Base-by-base conservation (phyloP, 2,888 invertebrate genomes). In the Leptothorax acervorum region DNA sequence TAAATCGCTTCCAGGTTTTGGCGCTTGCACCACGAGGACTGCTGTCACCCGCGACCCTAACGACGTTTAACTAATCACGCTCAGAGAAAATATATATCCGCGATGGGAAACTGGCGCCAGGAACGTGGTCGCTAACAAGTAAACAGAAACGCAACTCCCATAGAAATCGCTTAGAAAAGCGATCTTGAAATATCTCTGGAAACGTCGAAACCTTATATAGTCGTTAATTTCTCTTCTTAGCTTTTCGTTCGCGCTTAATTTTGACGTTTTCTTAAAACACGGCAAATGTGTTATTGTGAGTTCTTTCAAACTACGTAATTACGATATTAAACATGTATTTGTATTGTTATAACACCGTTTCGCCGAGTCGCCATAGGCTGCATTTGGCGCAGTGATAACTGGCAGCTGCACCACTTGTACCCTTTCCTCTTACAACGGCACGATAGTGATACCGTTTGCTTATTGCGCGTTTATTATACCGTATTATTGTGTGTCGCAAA, bases 51-150 rank as follows among this genome's bases (percentile, higher is more conserved):
- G 91, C 91, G 91, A 90, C 91, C 91, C 90, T 92, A 92, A 93
- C 93, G 93, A 93, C 93, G 93, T 93, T 94, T 93, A 94, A 94
- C 94, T 93, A 94, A 94, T 94, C 93, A 93, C 93, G 92, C 88
- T 81, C 83, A 85, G 90, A 89, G 91, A 92, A 92, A 92, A 92
- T 92, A 92, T 93, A 92, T 92, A 93, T 92, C 90, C 91, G 87
- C 88, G 90, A 91, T 87, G 89, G 90, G 89, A 89, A 88, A 87
- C 86, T 86, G 91, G 87, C 89, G 92, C 88, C 91, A 86, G 86
- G 86, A 86, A 83, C 85, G 85, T 84, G 85, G 84, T 87, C 48
- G 79, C 60, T 84, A 86, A 75, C 60, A 84, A 73, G 60, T 85
- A 83, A 86, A 86, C 76, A 79, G 83, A 63, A 76, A 66, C 83